Evolutionary conservation across 2,888 invertebrate species (phyloP), one percentile per base, ranked within the genome.

Genomic region (Nycteola revayana): DNA sequence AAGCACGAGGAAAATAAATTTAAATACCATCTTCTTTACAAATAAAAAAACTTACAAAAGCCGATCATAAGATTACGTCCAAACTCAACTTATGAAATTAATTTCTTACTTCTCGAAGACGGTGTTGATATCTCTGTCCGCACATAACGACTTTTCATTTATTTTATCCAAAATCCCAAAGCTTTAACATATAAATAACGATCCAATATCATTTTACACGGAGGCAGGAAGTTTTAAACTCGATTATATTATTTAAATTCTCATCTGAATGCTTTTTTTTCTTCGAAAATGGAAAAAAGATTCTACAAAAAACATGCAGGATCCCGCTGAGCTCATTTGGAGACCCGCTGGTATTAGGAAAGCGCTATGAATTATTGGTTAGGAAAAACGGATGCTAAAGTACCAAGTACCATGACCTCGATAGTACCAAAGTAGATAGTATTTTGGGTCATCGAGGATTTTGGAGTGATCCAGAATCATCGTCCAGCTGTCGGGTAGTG

Each of bases 301-400:
- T 43, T 36, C 59, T 41, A 46, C 51, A 48, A 51, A n/a, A n/a
- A 59, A 55, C 49, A 56, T 45, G 44, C 41, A 35, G 51, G 24
- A 42, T 47, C 57, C 57, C 57, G 56, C 52, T 47, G 57, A 26
- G 55, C 36, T 42, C 32, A 42, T 47, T 37, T 42, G 47, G 42
- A 49, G 57, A 47, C 52, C 45, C 43, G 49, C 49, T 55, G 56
- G 52, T 59, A 55, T 58, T 58, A 59, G 45, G 59, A 49, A 56
- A 59, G n/a, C n/a, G n/a, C n/a, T n/a, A n/a, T n/a, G n/a, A n/a
- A n/a, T n/a, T n/a, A n/a, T n/a, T n/a, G n/a, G n/a, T n/a, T n/a
- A n/a, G n/a, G n/a, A n/a, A n/a, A n/a, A n/a, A n/a, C n/a, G n/a
- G n/a, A n/a, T n/a, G n/a, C n/a, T n/a, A n/a, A n/a, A n/a, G n/a